Evolutionary conservation across 2,888 invertebrate species (phyloP).

Genomic region (Philaethria dido): DNA sequence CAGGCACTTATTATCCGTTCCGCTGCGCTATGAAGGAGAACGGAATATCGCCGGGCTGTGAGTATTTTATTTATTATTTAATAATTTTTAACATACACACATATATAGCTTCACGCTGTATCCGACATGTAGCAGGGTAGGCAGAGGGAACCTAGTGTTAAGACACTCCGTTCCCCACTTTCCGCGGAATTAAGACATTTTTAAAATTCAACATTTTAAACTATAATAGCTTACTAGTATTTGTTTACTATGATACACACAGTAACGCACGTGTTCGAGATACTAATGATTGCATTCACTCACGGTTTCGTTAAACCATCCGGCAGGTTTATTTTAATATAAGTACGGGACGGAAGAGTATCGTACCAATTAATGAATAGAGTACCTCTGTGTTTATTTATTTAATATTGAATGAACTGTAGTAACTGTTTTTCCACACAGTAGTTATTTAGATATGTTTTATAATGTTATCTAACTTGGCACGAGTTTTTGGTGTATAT

Average conservation of each 20-base stretch:
- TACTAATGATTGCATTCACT: slow-evolving; percentile 53
- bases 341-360: slow-evolving; percentile 56
- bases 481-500: slow-evolving; percentile 13
- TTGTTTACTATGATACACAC: slow-evolving; percentile 51
- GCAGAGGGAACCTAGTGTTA: no score
- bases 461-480: slow-evolving; percentile 44
- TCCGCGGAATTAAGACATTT: no score
- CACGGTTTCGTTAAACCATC: slow-evolving; percentile 54
- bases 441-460: slow-evolving; percentile 13
- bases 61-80: slow-evolving; percentile 79
- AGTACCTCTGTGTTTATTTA: slow-evolving; percentile 52
- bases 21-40: slow-evolving; percentile 92
- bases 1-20: slow-evolving; percentile 93
- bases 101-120: no score
- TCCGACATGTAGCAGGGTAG: no score
- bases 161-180: no score
- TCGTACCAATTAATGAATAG: slow-evolving; percentile 47
- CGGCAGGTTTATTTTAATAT: slow-evolving; percentile 63
- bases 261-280: slow-evolving; percentile 49
- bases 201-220: not conserved
- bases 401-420: slow-evolving; percentile 49
- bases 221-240: slow-evolving; percentile 24
- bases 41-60: slow-evolving; percentile 93
- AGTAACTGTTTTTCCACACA: slow-evolving; percentile 48
- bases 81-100: no score